phyloP scores from a whole-genome alignment of 1,140 invertebrate species.

The Drosophila seguyi region DNA sequence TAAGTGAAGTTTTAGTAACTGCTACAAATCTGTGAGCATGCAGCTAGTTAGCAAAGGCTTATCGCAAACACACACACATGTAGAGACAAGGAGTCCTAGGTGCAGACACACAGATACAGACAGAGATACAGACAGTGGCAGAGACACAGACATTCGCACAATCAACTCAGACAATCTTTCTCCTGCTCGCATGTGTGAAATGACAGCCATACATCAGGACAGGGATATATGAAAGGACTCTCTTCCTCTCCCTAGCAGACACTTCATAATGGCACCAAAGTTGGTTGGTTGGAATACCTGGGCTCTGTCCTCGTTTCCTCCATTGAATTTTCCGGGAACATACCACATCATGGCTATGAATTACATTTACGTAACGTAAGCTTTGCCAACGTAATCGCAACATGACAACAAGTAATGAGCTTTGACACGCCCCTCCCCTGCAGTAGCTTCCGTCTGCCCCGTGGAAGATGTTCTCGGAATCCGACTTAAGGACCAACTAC shows the following conservation, averaged over 20 bases:
- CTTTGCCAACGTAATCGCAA: conserved; percentile 67
- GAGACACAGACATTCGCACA: conserved; percentile 24
- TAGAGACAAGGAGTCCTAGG: background rate
- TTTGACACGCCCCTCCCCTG: conserved; percentile 26
- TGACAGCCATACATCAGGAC: conserved; percentile 61
- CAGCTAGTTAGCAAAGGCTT: conserved; percentile 59
- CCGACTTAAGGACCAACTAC: conserved; percentile 47
- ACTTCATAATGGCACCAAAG: conserved; percentile 69
- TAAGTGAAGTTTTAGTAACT: conserved; percentile 55
- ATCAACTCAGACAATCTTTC: conserved; percentile 47
- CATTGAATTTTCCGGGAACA: conserved; percentile 16
- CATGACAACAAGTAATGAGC: conserved; percentile 74
- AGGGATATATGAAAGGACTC: conserved; percentile 20
- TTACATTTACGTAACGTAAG: conserved; percentile 72
- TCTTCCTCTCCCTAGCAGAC: conserved; percentile 23
- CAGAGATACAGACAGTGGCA: background rate
- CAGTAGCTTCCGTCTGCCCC: background rate
- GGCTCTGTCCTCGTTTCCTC: background rate
- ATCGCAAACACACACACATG: conserved; percentile 24
- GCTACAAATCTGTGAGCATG: conserved; percentile 60
- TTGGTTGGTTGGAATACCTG: conserved; percentile 9
- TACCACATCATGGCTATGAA: conserved; percentile 49
- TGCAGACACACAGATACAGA: conserved; percentile 13
- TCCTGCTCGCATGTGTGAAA: conserved; percentile 47
- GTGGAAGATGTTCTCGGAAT: conserved; percentile 8